Evolutionary conservation across 2,113 vertebrate species (phyloP).

Genomic region (Leiothrix lutea): DNA sequence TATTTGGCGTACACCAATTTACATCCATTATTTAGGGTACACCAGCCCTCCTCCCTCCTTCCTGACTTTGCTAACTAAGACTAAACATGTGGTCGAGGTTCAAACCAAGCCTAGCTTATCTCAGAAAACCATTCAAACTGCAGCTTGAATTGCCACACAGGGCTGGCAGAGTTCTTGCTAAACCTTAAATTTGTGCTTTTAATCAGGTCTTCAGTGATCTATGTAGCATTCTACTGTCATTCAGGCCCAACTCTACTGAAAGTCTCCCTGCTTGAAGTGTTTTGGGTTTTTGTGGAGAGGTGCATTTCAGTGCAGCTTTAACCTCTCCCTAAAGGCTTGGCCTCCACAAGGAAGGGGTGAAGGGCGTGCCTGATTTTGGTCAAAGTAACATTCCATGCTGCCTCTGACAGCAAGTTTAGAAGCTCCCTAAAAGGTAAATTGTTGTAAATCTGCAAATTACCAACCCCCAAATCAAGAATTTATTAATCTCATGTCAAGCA

Average conservation of each 20-base stretch:
- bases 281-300: not conserved
- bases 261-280: not conserved
- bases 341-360: not conserved
- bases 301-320: not conserved
- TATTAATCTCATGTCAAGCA: not conserved
- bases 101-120: not conserved
- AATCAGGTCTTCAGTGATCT: not conserved
- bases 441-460: not conserved
- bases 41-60: not conserved
- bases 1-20: not conserved
- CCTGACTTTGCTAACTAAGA: not conserved
- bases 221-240: not conserved
- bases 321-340: not conserved
- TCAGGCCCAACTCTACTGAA: not conserved
- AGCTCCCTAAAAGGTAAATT: not conserved
- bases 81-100: fast-evolving
- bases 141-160: not conserved
- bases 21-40: not conserved
- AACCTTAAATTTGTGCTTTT: not conserved
- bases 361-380: not conserved
- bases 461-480: not conserved
- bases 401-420: not conserved
- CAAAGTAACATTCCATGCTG: not conserved
- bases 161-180: not conserved
- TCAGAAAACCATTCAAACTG: not conserved